Evolutionary conservation across 2,888 invertebrate species (phyloP), one percentile per base, ranked within the genome.

Genomic region (Heterodera filipjevi): DNA sequence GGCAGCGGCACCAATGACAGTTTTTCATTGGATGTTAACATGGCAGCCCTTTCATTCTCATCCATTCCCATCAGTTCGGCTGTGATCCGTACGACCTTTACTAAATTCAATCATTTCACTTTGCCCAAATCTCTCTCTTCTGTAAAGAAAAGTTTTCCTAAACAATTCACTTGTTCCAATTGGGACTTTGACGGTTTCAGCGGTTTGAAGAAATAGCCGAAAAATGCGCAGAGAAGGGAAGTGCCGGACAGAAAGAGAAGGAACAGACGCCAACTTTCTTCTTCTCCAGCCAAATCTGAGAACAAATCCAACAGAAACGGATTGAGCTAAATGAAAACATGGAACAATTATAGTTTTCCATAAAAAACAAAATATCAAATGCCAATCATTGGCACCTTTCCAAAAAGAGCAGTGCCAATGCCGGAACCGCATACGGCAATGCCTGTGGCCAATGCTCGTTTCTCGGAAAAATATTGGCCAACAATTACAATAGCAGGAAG

Each of bases 401-500:
- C 95, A 89, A 98, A 94, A n/a, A 96, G 90, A 89, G 96, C 94
- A 3, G 96, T 97, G 71, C 98, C 98, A 71, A 98, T 92, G 22
- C 98, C 98, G 0, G 96, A 96, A 3, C 98, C 98, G 89, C 95
- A 95, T 5, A 95, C 95, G 0, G 95, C 95, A 80, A 96, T 94
- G 22, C 96, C 98, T 19, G 87, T 99, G 5, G 99, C 98, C 85
- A 98, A 92, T 44, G 97, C 95, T 79, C 98, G 92, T 86, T 93
- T 93, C 86, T 94, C 94, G 89, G 98, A 96, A 89, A 99, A 99
- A 92, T 98, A 99, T 84, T 94, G 94, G 0, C 96, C 95, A 46
- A 99, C 97, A 89, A 95, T 95, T 77, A 99, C 97, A 85, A 99
- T 97, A 73, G 98, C 96, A 0, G 99, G 98, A 77, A 99, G 92